Evolutionary conservation across 2,797 vertebrate genomes (phyloP), one percentile per base, ranked within the genome.

Genomic region (Brotula barbata): DNA sequence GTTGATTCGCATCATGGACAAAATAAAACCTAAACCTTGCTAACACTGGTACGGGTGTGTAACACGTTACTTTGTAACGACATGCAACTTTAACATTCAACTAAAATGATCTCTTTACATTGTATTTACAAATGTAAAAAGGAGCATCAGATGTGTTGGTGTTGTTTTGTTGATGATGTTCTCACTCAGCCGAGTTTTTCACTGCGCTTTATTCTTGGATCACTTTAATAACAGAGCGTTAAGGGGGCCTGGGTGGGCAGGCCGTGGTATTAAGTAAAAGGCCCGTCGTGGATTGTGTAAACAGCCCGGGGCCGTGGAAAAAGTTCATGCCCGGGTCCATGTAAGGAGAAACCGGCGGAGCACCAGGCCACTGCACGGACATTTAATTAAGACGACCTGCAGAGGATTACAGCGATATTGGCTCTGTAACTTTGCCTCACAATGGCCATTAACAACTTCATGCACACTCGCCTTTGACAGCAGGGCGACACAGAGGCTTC

Each of bases 291-390:
- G 85, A 85, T 80, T 86, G 84, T 89, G 87, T 91, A 91, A 94
- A 95, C 85, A 94, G 85, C 91, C 88, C 64, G 52, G 49, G 91
- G 93, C 91, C 83, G 81, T 84, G 90, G 85, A 89, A 89, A 89
- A 89, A 83, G 93, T 94, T 95, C 93, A 93, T 91, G 87, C 88
- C 85, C 80, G 86, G 91, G 92, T 92, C 92, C 89, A 77, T 78
- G 89, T 89, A 91, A 89, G 80, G 84, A 82, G 87, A 88, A 87
- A 84, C 88, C 73, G 58, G 79, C 74, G 13, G 55, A 83, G 82
- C 73, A 77, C 64, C 78, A 72, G 84, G 80, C 82, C 77, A 80
- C 82, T 84, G 80, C 88, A 87, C 84, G 89, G 87, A 86, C 87
- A 82, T 85, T 92, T 91, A 88, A 91, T 91, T 82, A 90, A 86